Evolutionary conservation across 2,113 vertebrate genomes (phyloP).

Genomic region (Gulo gulo): DNA sequence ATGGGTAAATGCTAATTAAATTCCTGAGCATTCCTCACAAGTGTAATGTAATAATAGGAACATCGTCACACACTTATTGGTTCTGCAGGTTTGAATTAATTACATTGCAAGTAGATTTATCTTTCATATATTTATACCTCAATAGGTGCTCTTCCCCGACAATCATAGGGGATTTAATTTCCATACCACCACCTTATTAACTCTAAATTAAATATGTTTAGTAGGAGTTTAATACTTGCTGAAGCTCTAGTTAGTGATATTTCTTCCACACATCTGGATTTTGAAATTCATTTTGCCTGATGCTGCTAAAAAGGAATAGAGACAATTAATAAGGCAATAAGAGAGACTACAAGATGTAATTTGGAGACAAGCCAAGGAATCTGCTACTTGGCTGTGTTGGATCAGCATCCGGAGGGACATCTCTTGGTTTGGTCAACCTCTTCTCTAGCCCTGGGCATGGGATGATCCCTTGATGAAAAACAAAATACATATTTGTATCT

Average conservation of each 20-base stretch:
- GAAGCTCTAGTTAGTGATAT: constrained; percentile 45
- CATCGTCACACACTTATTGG: constrained; percentile 65
- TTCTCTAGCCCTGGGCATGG: background rate
- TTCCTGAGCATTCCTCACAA: constrained; percentile 76
- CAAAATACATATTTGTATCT: background rate
- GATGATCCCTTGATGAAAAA: background rate
- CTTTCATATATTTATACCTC: constrained; percentile 80
- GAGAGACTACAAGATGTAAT: background rate
- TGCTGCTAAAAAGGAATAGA: background rate
- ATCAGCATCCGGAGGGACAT: background rate
- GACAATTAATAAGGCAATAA: background rate
- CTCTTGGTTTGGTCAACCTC: background rate
- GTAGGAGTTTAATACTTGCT: constrained; percentile 50
- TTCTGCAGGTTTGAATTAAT: constrained; percentile 81
- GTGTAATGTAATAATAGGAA: constrained; percentile 78
- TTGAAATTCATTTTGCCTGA: constrained; percentile 26
- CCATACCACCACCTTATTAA: constrained; percentile 72
- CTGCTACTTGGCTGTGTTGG: background rate
- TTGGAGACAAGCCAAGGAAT: background rate
- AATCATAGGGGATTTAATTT: constrained; percentile 79
- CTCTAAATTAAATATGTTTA: constrained; percentile 78
- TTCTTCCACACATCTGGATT: constrained; percentile 54
- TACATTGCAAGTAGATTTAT: constrained; percentile 79
- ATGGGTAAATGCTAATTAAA: constrained; percentile 79
- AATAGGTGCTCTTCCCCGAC: constrained; percentile 69